Evolutionary conservation across 2,888 invertebrate species (phyloP).

Genomic region (Oxyscelio sp.): DNA sequence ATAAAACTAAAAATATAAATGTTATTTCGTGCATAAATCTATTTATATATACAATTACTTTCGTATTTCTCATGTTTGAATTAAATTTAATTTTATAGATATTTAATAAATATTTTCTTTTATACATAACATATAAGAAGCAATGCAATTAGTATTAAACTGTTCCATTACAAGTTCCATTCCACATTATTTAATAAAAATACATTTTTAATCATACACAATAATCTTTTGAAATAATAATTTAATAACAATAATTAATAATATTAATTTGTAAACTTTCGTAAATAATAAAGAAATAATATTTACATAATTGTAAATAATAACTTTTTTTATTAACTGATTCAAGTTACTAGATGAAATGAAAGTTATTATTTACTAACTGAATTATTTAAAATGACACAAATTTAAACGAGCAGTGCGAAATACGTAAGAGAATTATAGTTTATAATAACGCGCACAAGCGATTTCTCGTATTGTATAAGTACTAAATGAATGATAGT

Average conservation of each 20-base stretch:
- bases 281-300: too few relatives aligned
- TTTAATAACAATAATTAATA: too few relatives aligned
- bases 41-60: slow-evolving; percentile 67
- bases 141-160: background rate
- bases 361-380: too few relatives aligned
- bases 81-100: slow-evolving; percentile 51
- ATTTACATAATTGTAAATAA: too few relatives aligned
- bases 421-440: slow-evolving; percentile 5
- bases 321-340: too few relatives aligned
- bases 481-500: slow-evolving; percentile 54
- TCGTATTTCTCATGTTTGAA: slow-evolving; percentile 25
- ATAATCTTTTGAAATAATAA: too few relatives aligned
- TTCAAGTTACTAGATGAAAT: too few relatives aligned
- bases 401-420: slow-evolving; percentile 1
- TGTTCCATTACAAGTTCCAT: too few relatives aligned
- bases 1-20: slow-evolving; percentile 58
- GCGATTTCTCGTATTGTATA: slow-evolving; percentile 40
- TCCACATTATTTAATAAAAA: too few relatives aligned
- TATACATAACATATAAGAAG: slow-evolving; percentile 8
- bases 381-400: too few relatives aligned
- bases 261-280: too few relatives aligned
- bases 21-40: slow-evolving; percentile 62
- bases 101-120: slow-evolving; percentile 18
- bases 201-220: too few relatives aligned
- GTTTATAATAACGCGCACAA: slow-evolving; percentile 23